phyloP scores from a whole-genome alignment of 2,113 vertebrate genomes.

The Archilochus colubris region DNA sequence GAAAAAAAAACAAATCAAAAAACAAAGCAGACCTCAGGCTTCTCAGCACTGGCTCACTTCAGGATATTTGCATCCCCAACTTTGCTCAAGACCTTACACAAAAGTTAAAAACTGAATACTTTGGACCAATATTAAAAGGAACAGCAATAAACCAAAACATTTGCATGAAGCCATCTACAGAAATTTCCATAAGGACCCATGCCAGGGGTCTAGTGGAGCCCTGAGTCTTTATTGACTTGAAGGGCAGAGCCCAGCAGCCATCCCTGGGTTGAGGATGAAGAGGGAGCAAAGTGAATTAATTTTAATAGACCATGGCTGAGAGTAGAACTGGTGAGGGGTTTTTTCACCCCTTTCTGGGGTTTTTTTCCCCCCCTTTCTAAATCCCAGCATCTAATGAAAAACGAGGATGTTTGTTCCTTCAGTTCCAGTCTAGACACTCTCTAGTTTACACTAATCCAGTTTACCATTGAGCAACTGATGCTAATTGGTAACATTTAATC shows the following conservation, averaged over 20 bases:
- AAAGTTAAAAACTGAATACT: not conserved
- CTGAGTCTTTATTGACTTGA: not conserved
- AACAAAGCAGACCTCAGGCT: not conserved
- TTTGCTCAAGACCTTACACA: not conserved
- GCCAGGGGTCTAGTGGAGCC: not conserved
- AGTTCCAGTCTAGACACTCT: slow-evolving; percentile 47
- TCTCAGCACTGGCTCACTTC: not conserved
- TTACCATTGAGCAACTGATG: slow-evolving; percentile 24
- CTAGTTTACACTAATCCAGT: slow-evolving; percentile 44
- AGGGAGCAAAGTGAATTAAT: slow-evolving; percentile 25
- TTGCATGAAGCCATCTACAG: not conserved
- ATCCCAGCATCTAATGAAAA: slow-evolving; percentile 15
- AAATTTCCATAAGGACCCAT: not conserved
- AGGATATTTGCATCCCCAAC: not conserved
- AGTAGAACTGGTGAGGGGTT: slow-evolving; percentile 10
- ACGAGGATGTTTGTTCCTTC: slow-evolving; percentile 10
- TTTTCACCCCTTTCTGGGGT: not conserved
- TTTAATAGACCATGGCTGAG: slow-evolving; percentile 18
- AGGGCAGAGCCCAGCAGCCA: not conserved
- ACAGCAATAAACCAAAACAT: not conserved
- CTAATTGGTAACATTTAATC: slow-evolving; percentile 29
- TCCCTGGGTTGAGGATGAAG: not conserved
- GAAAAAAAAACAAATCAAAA: no score
- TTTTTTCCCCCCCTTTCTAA: slow-evolving; percentile 11
- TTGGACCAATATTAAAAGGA: not conserved